Percentiles rank a stretch among this genome's conserved stretches.
Conservation (phyloP, 2,113 vertebrate genomes). For the Periophthalmus modestus region DNA sequence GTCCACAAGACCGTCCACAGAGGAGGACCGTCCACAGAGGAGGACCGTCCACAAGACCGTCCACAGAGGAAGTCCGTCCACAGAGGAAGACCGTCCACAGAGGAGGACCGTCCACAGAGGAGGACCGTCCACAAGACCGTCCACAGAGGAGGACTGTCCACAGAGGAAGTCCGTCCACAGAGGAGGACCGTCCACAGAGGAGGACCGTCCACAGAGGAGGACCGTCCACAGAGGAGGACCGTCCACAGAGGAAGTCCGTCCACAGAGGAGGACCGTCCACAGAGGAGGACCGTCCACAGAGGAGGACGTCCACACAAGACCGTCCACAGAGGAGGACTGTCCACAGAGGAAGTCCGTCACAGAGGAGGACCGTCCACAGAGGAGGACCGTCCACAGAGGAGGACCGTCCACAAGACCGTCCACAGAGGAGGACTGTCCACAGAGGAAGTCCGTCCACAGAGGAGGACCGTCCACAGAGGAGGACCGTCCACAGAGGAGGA, state of each 20-base stretch:
- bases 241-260: conserved; percentile 6
- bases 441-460: conserved; percentile 14
- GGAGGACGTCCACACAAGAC: too few species aligned
- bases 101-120: conserved; percentile 9
- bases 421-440: conserved; percentile 13
- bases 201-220: too few species aligned
- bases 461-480: conserved; percentile 8
- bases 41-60: background rate
- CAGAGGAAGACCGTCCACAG: conserved; percentile 12
- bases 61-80: too few species aligned
- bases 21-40: conserved; percentile 9
- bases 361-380: conserved; percentile 11
- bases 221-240: too few species aligned
- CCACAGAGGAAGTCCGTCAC: conserved; percentile 12
- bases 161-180: conserved; percentile 11
- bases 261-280: too few species aligned
- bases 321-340: conserved; percentile 2
- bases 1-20: too few species aligned
- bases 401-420: too few species aligned
- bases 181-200: conserved; percentile 9
- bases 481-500: conserved; percentile 9
- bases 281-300: conserved; percentile 5
- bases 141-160: too few species aligned
- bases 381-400: conserved; percentile 8
- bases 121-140: background rate